These are phyloP conservation scores for Sternotherus odoratus DNA, from an alignment of 2,797 vertebrate species.

Conservation along the genomic window DNA sequence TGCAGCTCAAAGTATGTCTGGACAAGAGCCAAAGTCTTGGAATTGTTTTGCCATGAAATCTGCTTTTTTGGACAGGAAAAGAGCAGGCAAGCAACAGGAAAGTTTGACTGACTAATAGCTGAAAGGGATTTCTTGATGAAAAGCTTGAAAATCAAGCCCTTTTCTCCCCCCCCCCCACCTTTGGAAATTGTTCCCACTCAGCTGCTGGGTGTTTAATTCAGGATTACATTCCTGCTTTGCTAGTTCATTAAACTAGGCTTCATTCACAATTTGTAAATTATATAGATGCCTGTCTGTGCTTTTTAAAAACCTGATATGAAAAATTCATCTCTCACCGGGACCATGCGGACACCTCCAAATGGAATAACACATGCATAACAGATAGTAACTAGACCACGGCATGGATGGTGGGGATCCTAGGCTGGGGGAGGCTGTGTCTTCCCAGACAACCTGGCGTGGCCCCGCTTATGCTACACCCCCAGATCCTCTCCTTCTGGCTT, in stretches of 20 bases:
- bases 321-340: neutral
- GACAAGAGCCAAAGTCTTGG: conserved; percentile 69
- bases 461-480: too few species aligned
- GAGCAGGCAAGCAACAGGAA: neutral
- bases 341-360: neutral
- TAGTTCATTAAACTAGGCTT: neutral
- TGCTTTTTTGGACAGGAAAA: conserved; percentile 72
- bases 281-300: neutral
- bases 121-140: conserved; percentile 55
- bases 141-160: conserved; percentile 71
- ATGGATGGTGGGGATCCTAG: too few species aligned
- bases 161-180: neutral
- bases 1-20: conserved; percentile 53
- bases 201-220: neutral
- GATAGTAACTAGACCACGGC: neutral
- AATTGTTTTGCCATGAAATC: conserved; percentile 76
- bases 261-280: neutral
- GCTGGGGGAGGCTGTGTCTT: too few species aligned
- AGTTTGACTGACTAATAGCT: conserved; percentile 45
- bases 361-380: neutral
- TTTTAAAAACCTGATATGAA: neutral
- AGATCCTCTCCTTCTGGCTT: too few species aligned
- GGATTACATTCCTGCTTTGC: neutral
- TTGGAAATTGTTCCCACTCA: neutral
- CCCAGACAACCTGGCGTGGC: too few species aligned